Evolutionary conservation across 2,797 vertebrate species (phyloP).

Genomic region (Hemibagrus guttatus): DNA sequence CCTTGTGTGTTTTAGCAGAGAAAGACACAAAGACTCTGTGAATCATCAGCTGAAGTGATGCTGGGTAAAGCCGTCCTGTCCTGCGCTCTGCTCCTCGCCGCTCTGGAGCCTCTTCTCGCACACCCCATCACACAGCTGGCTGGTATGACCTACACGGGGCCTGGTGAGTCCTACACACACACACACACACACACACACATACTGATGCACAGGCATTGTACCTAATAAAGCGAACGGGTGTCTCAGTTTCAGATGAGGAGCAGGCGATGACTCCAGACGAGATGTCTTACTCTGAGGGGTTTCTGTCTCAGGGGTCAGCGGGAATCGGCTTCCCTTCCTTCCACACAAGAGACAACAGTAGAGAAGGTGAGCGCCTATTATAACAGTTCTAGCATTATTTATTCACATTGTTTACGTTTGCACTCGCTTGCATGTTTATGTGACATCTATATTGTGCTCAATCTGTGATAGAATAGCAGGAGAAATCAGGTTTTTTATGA

Average conservation of each 20-base stretch:
- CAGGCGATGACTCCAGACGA: slow-evolving; percentile 47
- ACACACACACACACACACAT: slow-evolving; percentile 14
- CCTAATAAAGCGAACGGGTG: neutral
- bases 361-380: slow-evolving; percentile 43
- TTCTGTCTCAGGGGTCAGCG: slow-evolving; percentile 42
- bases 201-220: neutral
- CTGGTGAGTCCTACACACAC: slow-evolving; percentile 48
- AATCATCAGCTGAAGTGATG: slow-evolving; percentile 41
- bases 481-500: neutral
- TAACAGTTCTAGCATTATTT: neutral
- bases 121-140: slow-evolving; percentile 51
- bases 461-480: neutral
- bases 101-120: slow-evolving; percentile 45
- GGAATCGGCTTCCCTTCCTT: slow-evolving; percentile 47
- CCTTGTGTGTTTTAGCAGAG: neutral
- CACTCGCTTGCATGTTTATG: neutral
- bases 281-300: slow-evolving; percentile 40
- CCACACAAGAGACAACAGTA: slow-evolving; percentile 46
- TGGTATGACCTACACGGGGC: slow-evolving; percentile 51
- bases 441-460: neutral
- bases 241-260: slow-evolving; percentile 48
- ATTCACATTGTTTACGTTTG: neutral
- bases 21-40: slow-evolving; percentile 12
- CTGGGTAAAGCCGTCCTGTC: slow-evolving; percentile 46
- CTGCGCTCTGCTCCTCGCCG: slow-evolving; percentile 49